A percentile compares a stretch with the other conserved stretches of the same genome.
phyloP scores from a whole-genome alignment of 2,797 vertebrate genomes.

The Chanos chanos region DNA sequence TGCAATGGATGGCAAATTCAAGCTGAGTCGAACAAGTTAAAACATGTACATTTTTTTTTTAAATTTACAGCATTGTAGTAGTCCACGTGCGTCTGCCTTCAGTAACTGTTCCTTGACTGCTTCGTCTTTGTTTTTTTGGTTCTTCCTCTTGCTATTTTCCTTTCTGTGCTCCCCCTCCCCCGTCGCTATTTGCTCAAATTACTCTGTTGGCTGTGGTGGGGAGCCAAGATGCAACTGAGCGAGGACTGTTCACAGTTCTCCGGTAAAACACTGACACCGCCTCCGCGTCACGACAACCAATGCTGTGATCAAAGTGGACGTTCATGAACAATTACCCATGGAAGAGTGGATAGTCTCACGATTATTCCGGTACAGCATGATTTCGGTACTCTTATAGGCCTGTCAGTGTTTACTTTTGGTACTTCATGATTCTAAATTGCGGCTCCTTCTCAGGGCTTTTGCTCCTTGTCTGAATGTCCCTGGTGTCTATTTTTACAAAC shows the following conservation, averaged over 20 bases:
- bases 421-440: background rate
- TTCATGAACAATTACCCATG: slow-evolving; percentile 20
- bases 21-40: too few relatives aligned
- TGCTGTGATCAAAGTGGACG: background rate
- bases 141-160: slow-evolving; percentile 42
- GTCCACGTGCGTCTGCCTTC: slow-evolving; percentile 38
- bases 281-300: slow-evolving; percentile 45
- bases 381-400: background rate
- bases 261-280: slow-evolving; percentile 10
- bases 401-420: slow-evolving; percentile 13
- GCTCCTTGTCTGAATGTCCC: background rate
- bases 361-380: slow-evolving; percentile 14
- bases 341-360: slow-evolving; percentile 21
- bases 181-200: slow-evolving; percentile 43
- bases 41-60: too few relatives aligned
- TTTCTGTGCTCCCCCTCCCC: slow-evolving; percentile 10
- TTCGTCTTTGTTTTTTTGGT: slow-evolving; percentile 36
- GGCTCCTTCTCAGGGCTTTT: background rate
- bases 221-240: background rate
- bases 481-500: slow-evolving; percentile 15
- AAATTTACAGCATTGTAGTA: background rate
- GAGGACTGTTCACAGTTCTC: background rate
- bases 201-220: slow-evolving; percentile 16
- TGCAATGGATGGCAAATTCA: too few relatives aligned
- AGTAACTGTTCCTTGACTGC: slow-evolving; percentile 21